Base-by-base conservation (phyloP, 2,888 invertebrate species). In the Eilema depressum region DNA sequence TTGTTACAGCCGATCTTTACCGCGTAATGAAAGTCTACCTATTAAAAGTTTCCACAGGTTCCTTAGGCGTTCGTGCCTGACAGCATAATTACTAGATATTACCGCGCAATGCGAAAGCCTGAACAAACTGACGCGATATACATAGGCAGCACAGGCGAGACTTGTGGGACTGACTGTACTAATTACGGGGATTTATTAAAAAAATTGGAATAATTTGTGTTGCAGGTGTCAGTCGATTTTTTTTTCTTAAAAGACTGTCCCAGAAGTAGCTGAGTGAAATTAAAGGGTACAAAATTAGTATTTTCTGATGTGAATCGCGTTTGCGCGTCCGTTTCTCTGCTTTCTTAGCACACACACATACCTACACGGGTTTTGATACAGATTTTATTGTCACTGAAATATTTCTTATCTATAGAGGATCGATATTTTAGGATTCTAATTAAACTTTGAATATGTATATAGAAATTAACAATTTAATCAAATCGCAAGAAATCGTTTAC, bases 11-110 rank as follows among this genome's bases (percentile, higher is more conserved):
- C 62, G 17, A 60, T 28, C 23, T 53, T 66, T 56, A 47, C 25
- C 60, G n/a, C 75, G 75, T 75, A 75, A 80, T 80, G 71, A 69
- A 69, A 73, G 69, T 65, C 64, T 75, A 41, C 41, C 41, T 41
- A 77, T 72, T 75, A 77, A 69, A 75, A 74, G 67, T 79, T 79
- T 28, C 53, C 62, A 63, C 59, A 66, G 65, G 47, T 57, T 63
- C 17, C 63, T 69, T 70, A 53, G 33, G 8, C 26, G 68, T 11
- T 63, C 68, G 70, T 57, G 63, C 64, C 62, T 74, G 77, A 66
- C 75, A 73, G 59, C 66, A 53, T 81, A 79, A 77, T 77, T 74
- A 80, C 70, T 17, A 10, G 65, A 33, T 33, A 25, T 57, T 30
- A 57, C 57, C 33, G 65, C 30, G 57, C 65, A 66, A 66, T 33